Evolutionary conservation across 1,140 invertebrate genomes (phyloP).

Genomic region (Apis dorsata): DNA sequence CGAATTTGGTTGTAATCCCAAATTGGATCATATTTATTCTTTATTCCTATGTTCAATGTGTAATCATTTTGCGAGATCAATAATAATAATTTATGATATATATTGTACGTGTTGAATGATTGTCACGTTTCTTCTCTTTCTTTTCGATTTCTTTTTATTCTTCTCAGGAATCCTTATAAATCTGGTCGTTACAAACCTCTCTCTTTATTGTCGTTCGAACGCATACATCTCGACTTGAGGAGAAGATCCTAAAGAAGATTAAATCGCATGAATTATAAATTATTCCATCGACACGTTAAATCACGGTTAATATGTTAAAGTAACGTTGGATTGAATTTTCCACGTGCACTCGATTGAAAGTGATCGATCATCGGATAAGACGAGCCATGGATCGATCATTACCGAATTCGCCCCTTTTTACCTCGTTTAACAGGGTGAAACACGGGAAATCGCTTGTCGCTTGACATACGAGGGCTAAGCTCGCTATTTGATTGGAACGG

Average conservation of each 20-base stretch:
- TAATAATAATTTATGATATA: too few relatives aligned
- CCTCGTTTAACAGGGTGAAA: constrained; percentile 1
- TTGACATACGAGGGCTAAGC: not conserved
- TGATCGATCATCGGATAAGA: constrained; percentile 17
- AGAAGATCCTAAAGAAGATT: not conserved
- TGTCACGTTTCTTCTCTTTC: too few relatives aligned
- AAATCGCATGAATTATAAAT: constrained; percentile 7
- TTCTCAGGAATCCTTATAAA: too few relatives aligned
- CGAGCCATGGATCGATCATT: not conserved
- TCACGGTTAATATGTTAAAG: constrained; percentile 18
- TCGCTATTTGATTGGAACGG: not conserved
- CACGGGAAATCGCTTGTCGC: not conserved
- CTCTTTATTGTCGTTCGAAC: too few relatives aligned
- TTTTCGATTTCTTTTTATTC: too few relatives aligned
- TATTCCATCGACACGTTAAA: constrained; percentile 5
- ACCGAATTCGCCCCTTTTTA: not conserved
- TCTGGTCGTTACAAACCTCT: too few relatives aligned
- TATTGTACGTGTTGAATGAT: too few relatives aligned
- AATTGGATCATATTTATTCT: too few relatives aligned
- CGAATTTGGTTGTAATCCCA: too few relatives aligned
- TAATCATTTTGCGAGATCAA: too few relatives aligned
- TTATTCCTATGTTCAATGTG: too few relatives aligned
- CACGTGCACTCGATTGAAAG: not conserved
- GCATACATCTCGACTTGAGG: too few relatives aligned
- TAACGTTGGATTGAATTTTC: constrained; percentile 26